These are phyloP conservation scores for Catamblyrhynchus diadema DNA, from an alignment of 2,797 vertebrate genomes.

Conservation along the genomic window DNA sequence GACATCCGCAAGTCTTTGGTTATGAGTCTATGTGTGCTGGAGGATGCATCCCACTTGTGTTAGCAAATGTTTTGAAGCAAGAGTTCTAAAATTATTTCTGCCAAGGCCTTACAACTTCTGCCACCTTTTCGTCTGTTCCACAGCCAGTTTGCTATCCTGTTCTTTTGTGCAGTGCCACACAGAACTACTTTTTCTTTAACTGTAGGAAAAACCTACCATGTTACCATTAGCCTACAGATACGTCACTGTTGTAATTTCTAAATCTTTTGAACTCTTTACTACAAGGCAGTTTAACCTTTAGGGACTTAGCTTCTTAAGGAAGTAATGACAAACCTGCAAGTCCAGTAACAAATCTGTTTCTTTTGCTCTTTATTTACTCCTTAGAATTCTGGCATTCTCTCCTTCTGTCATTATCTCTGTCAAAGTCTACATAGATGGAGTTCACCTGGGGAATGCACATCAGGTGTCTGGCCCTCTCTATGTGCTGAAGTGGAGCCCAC, in stretches of 20 bases:
- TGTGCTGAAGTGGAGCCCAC: constrained; percentile 87
- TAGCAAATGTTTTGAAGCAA: neutral
- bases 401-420: constrained; percentile 82
- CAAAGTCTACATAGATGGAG: constrained; percentile 82
- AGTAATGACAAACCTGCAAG: neutral
- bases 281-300: neutral
- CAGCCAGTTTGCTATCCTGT: neutral
- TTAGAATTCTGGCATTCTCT: constrained; percentile 93
- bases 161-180: neutral
- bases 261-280: neutral
- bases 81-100: neutral
- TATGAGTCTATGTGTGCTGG: neutral
- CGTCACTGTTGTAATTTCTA: neutral
- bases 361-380: constrained; percentile 20
- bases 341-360: neutral
- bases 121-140: neutral
- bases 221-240: neutral
- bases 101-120: neutral
- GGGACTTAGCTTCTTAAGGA: neutral
- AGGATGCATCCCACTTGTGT: neutral
- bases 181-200: neutral
- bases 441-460: constrained; percentile 79
- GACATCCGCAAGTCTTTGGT: neutral
- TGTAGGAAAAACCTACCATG: neutral
- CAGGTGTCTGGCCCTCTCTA: constrained; percentile 87